Percentiles rank a stretch among this genome's conserved stretches.
These are phyloP conservation scores for Cephus pulcher DNA, from an alignment of 2,888 invertebrate genomes.

Conservation along the genomic window DNA sequence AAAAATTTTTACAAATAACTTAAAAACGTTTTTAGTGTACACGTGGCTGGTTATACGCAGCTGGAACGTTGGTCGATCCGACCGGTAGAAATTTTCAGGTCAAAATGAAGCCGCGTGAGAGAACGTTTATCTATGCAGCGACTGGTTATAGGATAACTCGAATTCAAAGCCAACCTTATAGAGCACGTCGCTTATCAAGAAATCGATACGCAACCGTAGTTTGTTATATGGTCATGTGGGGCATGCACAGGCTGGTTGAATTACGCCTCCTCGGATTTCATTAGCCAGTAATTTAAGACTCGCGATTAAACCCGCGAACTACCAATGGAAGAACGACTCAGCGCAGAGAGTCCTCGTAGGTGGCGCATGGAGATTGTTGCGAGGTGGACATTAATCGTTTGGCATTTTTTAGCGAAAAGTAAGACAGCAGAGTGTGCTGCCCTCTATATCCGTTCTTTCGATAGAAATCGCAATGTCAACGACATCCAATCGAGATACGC, in stretches of 20 bases:
- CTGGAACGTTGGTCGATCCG: neutral
- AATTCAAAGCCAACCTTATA: constrained; percentile 3
- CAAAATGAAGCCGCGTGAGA: neutral
- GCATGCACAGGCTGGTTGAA: constrained; percentile 24
- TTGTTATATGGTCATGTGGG: constrained; percentile 32
- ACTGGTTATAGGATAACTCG: neutral
- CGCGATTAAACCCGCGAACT: constrained; percentile 34
- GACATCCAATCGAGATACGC: neutral
- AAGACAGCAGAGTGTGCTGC: neutral
- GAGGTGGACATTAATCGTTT: neutral
- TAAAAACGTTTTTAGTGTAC: neutral
- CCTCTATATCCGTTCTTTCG: neutral
- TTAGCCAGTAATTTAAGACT: constrained; percentile 43
- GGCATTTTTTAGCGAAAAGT: neutral
- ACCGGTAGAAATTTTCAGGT: neutral
- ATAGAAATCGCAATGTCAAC: neutral
- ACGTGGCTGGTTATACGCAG: neutral
- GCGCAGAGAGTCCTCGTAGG: neutral
- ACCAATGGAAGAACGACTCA: neutral
- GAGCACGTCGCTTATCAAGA: constrained; percentile 29
- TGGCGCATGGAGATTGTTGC: neutral
- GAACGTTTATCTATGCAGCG: neutral
- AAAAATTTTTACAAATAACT: neutral
- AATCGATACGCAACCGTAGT: constrained; percentile 40
- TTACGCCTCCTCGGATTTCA: constrained; percentile 42